Percentiles rank a stretch among this genome's conserved stretches.
phyloP scores from a whole-genome alignment of 2,113 vertebrate genomes.

The Lycocorax pyrrhopterus region DNA sequence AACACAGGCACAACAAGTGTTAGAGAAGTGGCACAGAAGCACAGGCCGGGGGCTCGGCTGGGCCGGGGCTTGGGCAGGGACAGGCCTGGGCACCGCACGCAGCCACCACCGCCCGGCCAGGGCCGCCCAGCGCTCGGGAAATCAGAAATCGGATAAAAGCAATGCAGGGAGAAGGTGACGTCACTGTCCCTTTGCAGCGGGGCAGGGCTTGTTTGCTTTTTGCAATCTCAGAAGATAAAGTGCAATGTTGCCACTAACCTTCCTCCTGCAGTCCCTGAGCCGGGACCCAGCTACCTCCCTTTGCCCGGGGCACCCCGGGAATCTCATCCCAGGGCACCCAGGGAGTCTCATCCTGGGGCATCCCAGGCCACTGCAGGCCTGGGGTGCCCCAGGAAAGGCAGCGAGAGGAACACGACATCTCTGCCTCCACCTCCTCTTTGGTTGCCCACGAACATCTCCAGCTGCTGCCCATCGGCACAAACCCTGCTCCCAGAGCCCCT shows the following conservation, averaged over 20 bases:
- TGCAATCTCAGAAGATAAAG: not conserved
- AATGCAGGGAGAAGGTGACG: not conserved
- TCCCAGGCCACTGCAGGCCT: not conserved
- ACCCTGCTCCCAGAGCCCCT: not conserved
- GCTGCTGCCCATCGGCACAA: not conserved
- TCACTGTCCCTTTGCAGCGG: not conserved
- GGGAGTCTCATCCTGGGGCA: not conserved
- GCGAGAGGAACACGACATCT: fast-evolving
- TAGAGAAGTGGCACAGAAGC: slow-evolving; percentile 39
- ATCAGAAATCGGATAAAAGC: fast-evolving
- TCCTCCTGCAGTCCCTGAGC: not conserved
- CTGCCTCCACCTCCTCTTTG: not conserved
- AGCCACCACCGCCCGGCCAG: not conserved
- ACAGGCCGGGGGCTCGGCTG: not conserved
- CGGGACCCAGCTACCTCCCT: not conserved
- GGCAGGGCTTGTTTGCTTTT: not conserved
- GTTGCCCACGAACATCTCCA: not conserved
- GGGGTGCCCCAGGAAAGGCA: not conserved
- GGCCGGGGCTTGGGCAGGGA: not conserved
- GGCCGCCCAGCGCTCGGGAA: not conserved
- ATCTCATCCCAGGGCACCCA: not conserved
- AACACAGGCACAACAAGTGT: slow-evolving; percentile 28
- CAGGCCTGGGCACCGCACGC: not conserved
- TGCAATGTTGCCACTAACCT: not conserved
- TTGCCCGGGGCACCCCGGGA: fast-evolving